phyloP scores from a whole-genome alignment of 2,113 vertebrate genomes.

The Menidia beryllina region DNA sequence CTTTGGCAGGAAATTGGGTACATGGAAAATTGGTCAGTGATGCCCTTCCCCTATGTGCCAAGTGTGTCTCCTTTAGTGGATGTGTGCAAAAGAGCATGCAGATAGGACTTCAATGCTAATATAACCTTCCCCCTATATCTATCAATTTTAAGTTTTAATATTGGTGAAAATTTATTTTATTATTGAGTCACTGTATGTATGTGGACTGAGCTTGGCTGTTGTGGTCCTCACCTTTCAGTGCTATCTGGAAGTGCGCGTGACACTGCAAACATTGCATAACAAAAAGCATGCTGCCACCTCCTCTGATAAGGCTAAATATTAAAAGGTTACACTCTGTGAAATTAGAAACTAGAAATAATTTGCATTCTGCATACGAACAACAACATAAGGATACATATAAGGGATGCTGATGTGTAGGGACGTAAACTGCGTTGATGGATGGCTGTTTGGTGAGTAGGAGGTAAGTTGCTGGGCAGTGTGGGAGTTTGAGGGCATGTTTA shows the following conservation, averaged over 20 bases:
- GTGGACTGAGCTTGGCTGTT: constrained; percentile 23
- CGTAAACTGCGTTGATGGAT: constrained; percentile 6
- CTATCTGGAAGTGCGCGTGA: constrained; percentile 43
- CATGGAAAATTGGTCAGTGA: constrained; percentile 47
- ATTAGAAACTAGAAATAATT: neutral
- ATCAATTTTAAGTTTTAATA: neutral
- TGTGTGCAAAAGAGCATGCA: constrained; percentile 31
- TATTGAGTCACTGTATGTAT: constrained; percentile 24
- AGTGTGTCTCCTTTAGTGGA: constrained; percentile 39
- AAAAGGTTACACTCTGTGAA: neutral
- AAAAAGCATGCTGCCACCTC: constrained; percentile 14
- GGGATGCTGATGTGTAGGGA: constrained; percentile 24
- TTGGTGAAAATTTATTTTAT: constrained; percentile 19
- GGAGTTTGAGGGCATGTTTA: constrained; percentile 65
- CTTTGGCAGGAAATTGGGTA: constrained; percentile 54
- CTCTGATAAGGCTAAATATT: neutral
- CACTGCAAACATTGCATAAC: constrained; percentile 38
- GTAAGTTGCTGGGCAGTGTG: constrained; percentile 61
- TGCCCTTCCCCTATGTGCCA: constrained; percentile 58
- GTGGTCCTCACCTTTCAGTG: constrained; percentile 28
- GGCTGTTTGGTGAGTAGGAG: constrained; percentile 40
- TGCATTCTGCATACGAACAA: neutral
- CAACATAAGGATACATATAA: neutral
- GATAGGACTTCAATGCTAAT: constrained; percentile 29
- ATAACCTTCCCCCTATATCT: constrained; percentile 53